Percentiles rank a stretch among this genome's conserved stretches.
These are phyloP conservation scores for Lordiphosa andalusiaca DNA, from an alignment of 2,888 invertebrate species.

Conservation along the genomic window DNA sequence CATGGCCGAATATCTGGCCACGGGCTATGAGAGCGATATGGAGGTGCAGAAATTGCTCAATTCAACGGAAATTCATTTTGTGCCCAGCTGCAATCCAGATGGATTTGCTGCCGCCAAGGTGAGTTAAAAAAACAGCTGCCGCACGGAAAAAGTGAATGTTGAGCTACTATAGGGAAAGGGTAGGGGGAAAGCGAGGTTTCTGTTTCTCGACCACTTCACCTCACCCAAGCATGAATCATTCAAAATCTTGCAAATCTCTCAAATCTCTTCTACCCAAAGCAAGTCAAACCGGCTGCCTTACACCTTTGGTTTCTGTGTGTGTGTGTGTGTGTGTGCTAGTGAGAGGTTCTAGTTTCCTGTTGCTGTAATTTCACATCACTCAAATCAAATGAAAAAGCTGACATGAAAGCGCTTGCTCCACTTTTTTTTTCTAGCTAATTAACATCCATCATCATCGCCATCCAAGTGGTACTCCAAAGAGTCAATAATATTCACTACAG, in stretches of 20 bases:
- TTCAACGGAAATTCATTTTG: conserved; percentile 93
- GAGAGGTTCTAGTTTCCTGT: too few relatives aligned
- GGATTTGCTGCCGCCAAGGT: conserved; percentile 93
- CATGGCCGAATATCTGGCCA: conserved; percentile 90
- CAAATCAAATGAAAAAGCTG: too few relatives aligned
- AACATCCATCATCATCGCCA: not conserved
- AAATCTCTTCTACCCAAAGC: not conserved
- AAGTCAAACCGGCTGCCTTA: conserved; percentile 2
- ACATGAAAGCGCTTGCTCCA: not conserved
- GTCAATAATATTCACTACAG: too few relatives aligned
- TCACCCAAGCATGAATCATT: conserved; percentile 1
- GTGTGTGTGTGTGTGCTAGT: too few relatives aligned
- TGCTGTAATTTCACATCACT: too few relatives aligned
- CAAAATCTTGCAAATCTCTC: conserved; percentile 2
- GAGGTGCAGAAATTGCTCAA: conserved; percentile 85
- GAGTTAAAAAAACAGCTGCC: conserved; percentile 35
- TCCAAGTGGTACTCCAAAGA: too few relatives aligned
- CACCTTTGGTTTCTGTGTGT: too few relatives aligned
- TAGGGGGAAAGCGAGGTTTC: not conserved
- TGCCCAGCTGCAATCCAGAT: conserved; percentile 98
- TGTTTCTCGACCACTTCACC: not conserved
- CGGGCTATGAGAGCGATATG: conserved; percentile 85
- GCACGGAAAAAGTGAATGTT: not conserved
- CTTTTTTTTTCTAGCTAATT: conserved; percentile 1
- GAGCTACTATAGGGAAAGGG: not conserved